These are phyloP conservation scores for Engystomops pustulosus DNA, from an alignment of 2,113 vertebrate species.

Conservation along the genomic window DNA sequence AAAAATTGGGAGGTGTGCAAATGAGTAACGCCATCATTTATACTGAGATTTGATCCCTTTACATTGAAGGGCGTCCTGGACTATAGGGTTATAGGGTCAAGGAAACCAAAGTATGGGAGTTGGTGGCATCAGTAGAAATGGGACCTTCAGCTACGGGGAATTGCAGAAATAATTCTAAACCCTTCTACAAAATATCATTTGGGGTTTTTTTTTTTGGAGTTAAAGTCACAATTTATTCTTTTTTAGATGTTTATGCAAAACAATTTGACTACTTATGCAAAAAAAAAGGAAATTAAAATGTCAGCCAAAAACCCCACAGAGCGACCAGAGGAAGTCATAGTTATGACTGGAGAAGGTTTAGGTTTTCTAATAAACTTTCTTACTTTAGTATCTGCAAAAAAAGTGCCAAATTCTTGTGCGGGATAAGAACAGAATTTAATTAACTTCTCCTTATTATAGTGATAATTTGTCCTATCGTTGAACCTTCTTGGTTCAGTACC, in stretches of 20 bases:
- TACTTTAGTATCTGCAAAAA: background rate
- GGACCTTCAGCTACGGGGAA: no score
- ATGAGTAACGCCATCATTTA: no score
- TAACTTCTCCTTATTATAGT: no score
- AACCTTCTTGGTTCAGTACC: no score
- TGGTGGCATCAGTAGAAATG: background rate
- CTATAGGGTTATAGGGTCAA: background rate
- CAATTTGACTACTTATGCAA: background rate
- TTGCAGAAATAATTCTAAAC: background rate
- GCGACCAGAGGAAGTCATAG: background rate
- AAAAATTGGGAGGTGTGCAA: no score
- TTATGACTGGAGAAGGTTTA: background rate
- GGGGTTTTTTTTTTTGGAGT: background rate
- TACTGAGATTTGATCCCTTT: background rate
- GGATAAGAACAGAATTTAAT: no score
- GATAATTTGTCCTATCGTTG: no score
- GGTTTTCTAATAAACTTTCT: background rate
- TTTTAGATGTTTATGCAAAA: background rate
- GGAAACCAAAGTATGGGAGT: background rate
- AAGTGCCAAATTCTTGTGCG: background rate
- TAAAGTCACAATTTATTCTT: background rate
- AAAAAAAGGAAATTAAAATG: background rate
- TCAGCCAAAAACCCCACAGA: background rate
- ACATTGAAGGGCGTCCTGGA: background rate
- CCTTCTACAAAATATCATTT: background rate